Conservation (phyloP, 2,797 vertebrate species). For the Microctenopoma stevenorrisi region DNA sequence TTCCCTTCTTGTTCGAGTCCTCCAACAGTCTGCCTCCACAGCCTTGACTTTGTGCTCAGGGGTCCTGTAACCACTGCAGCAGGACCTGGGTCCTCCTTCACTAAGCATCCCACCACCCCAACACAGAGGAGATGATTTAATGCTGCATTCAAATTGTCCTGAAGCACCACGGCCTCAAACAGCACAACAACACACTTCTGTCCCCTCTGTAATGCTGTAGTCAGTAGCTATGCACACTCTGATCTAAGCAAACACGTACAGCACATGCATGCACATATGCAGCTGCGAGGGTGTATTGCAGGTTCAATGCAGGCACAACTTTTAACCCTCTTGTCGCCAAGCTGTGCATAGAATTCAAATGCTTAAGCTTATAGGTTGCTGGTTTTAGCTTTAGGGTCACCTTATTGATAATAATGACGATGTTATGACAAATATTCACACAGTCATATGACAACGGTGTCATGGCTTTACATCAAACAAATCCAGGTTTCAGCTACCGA, state of each 20-base stretch:
- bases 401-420: neutral
- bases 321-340: slow-evolving; percentile 63
- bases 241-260: slow-evolving; percentile 9
- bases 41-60: slow-evolving; percentile 41
- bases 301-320: slow-evolving; percentile 57
- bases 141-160: slow-evolving; percentile 41
- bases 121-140: slow-evolving; percentile 34
- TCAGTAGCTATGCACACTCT: slow-evolving; percentile 13
- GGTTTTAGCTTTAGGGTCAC: neutral
- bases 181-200: slow-evolving; percentile 23
- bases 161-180: slow-evolving; percentile 30
- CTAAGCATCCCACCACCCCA: slow-evolving; percentile 24
- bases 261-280: slow-evolving; percentile 24
- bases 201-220: slow-evolving; percentile 35
- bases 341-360: neutral
- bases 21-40: slow-evolving; percentile 28
- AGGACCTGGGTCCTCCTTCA: slow-evolving; percentile 52
- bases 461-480: slow-evolving; percentile 21
- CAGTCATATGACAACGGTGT: neutral
- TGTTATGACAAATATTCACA: slow-evolving; percentile 4
- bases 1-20: slow-evolving; percentile 59
- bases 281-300: slow-evolving; percentile 58
- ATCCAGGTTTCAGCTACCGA: neutral
- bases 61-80: slow-evolving; percentile 63
- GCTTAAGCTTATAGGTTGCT: neutral